Conservation (phyloP, 2,888 invertebrate genomes). For the Eristalis arbustorum region DNA sequence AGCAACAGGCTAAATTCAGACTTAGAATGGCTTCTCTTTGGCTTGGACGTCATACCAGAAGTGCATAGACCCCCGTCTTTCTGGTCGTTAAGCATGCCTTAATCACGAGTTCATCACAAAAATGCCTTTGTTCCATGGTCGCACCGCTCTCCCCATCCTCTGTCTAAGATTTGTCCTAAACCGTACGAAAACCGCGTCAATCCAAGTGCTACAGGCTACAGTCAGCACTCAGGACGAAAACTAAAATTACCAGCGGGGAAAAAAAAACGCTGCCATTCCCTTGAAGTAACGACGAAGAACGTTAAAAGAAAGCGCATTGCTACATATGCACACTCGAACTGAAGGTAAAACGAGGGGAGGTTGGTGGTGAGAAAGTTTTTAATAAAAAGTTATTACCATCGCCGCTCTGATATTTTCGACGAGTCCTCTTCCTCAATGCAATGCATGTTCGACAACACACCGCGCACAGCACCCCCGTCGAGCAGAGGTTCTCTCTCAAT, state of each 20-base stretch:
- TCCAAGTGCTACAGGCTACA: neutral
- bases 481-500: conserved; percentile 13
- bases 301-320: neutral
- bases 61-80: too few species aligned
- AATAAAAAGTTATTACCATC: conserved; percentile 70
- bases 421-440: conserved; percentile 56
- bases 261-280: neutral
- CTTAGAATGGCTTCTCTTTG: too few species aligned
- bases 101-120: neutral
- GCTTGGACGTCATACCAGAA: too few species aligned
- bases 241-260: neutral
- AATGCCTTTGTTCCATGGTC: neutral
- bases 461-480: conserved; percentile 26
- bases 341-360: conserved; percentile 4
- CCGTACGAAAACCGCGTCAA: neutral
- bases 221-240: neutral
- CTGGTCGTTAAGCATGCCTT: too few species aligned
- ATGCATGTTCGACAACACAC: conserved; percentile 62
- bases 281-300: neutral
- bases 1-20: too few species aligned
- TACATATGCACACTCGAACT: neutral
- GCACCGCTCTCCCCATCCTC: neutral
- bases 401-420: conserved; percentile 67
- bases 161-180: neutral
- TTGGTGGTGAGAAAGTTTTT: conserved; percentile 66